Conservation (phyloP, 2,797 vertebrate genomes). For the Anisognathus igniventris region DNA sequence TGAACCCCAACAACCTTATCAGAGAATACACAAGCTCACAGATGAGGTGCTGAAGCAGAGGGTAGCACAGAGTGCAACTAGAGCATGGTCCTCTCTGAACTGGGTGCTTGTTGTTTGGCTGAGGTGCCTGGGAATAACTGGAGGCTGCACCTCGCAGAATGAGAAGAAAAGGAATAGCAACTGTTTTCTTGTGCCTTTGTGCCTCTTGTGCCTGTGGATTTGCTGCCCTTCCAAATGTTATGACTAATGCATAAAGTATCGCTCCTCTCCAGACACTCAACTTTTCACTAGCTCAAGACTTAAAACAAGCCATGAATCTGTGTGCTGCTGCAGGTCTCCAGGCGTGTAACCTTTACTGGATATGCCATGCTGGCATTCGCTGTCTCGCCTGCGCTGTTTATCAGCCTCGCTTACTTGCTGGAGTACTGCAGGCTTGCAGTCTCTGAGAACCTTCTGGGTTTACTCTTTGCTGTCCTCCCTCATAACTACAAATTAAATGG, state of each 20-base stretch:
- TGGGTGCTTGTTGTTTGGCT: not conserved
- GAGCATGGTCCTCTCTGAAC: not conserved
- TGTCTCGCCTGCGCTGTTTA: not conserved
- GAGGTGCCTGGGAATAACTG: not conserved
- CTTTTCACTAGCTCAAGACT: constrained; percentile 4
- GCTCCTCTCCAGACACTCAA: constrained; percentile 21
- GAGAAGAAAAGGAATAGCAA: not conserved
- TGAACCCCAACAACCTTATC: not conserved
- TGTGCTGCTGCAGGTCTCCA: constrained; percentile 34
- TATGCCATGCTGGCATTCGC: not conserved
- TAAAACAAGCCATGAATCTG: not conserved
- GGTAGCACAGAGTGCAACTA: not conserved
- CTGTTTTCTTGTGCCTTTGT: not conserved
- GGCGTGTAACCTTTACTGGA: constrained; percentile 19
- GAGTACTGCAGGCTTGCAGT: not conserved
- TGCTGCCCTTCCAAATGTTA: constrained; percentile 28
- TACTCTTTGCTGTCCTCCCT: not conserved
- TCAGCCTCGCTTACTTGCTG: not conserved
- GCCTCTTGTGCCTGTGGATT: not conserved
- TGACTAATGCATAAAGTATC: constrained; percentile 7
- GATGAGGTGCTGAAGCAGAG: not conserved
- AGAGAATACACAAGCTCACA: not conserved
- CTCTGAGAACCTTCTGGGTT: not conserved
- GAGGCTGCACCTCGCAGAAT: not conserved
- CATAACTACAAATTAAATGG: not conserved